phyloP scores from a whole-genome alignment of 2,113 vertebrate genomes.

The Prinia subflava region DNA sequence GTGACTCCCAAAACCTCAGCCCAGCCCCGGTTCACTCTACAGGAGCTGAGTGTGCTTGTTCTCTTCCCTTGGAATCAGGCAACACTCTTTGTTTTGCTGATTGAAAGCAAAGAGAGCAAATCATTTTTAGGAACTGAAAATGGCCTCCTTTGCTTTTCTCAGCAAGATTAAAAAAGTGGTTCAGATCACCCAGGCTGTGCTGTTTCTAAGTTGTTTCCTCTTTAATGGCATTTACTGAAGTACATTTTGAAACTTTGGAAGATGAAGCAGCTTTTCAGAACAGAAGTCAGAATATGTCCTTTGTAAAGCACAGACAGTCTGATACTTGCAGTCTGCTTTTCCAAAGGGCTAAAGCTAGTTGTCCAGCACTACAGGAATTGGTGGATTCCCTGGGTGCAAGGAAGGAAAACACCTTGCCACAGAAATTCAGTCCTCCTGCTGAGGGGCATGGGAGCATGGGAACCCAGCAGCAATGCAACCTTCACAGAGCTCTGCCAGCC shows the following conservation, averaged over 20 bases:
- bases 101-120: not conserved
- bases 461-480: not conserved
- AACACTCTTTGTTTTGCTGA: not conserved
- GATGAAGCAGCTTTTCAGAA: not conserved
- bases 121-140: not conserved
- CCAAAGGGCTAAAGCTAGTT: not conserved
- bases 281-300: not conserved
- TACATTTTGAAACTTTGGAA: not conserved
- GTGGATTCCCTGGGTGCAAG: not conserved
- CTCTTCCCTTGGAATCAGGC: not conserved
- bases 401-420: not conserved
- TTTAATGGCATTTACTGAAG: not conserved
- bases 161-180: not conserved
- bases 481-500: not conserved
- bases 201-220: not conserved
- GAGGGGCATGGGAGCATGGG: not conserved
- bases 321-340: not conserved
- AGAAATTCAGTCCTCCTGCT: not conserved
- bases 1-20: not conserved
- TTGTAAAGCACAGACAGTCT: not conserved
- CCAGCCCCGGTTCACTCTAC: not conserved
- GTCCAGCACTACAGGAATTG: not conserved
- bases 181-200: not conserved
- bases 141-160: not conserved
- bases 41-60: not conserved